These are phyloP conservation scores for Pachliopta kotzebuea DNA, from an alignment of 2,888 invertebrate genomes.

Conservation along the genomic window DNA sequence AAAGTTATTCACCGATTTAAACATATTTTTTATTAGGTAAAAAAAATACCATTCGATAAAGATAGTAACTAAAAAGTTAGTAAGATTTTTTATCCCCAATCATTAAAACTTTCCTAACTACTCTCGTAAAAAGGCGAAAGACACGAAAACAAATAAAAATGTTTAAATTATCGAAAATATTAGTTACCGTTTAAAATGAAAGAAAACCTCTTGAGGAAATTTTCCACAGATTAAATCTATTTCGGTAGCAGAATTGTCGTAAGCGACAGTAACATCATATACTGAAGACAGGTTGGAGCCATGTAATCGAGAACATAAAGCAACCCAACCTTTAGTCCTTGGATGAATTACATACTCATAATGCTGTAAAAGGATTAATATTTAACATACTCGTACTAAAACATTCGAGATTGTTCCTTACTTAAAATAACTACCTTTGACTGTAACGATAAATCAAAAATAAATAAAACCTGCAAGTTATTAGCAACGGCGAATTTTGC, in stretches of 20 bases:
- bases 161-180: too few species aligned
- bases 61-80: too few species aligned
- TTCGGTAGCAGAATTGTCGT: conserved; percentile 89
- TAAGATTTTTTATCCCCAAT: too few species aligned
- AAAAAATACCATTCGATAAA: too few species aligned
- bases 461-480: conserved; percentile 79
- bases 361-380: conserved; percentile 43
- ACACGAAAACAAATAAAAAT: too few species aligned
- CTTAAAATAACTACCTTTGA: not conserved
- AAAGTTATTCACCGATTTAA: too few species aligned
- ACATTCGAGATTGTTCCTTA: not conserved
- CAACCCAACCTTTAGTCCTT: conserved; percentile 89
- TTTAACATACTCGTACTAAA: too few species aligned
- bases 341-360: conserved; percentile 92
- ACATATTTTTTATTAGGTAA: too few species aligned
- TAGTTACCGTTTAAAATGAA: conserved; percentile 84
- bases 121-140: too few species aligned
- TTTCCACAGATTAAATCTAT: conserved; percentile 84
- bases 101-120: too few species aligned
- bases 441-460: not conserved
- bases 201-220: conserved; percentile 88
- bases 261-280: conserved; percentile 93
- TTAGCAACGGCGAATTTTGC: conserved; percentile 85
- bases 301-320: conserved; percentile 78
- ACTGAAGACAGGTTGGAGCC: conserved; percentile 85